Evolutionary conservation across 2,888 invertebrate species (phyloP), one percentile per base, ranked within the genome.

Genomic region (Esperia sulphurella): DNA sequence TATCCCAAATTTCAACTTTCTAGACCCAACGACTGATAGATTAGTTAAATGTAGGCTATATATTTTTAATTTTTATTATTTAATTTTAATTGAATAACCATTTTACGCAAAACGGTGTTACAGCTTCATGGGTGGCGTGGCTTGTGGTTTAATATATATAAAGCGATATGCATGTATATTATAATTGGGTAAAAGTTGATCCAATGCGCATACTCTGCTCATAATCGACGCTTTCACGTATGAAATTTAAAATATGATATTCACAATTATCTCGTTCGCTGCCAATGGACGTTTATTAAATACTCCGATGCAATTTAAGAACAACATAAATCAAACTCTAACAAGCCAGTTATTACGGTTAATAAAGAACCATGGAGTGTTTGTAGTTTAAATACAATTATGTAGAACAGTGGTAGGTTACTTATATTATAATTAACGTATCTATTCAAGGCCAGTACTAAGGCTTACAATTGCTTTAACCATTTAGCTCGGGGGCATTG

Each of bases 391-490:
- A 52, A 50, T 43, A 47, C 49, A 53, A 54, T 57, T 54, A 57
- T 29, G 37, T 33, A 43, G 42, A 51, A 49, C 46, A 43, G 50
- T 42, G 48, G 45, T 46, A 47, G 41, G 21, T 21, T 21, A 21
- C 21, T 21, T 21, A 21, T 21, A 44, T 50, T 40, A 53, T 55
- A 55, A 57, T 57, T 57, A 55, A 43, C 51, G 42, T 48, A 54
- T 48, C 48, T 51, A 49, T 44, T 43, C 54, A 51, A 58, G 53
- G 56, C 48, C 46, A 44, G 43, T 5, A 33, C 37, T 52, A 47
- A 50, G 43, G 50, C 43, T 39, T 50, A 49, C 48, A 54, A 52
- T 50, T 54, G 48, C 31, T 50, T 56, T 52, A 54, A 51, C 53
- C 14, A 53, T 50, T 52, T 45, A 7, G 45, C 54, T 46, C 42